Base-by-base conservation (phyloP, 2,797 vertebrate species). In the Cheirogaleus major region DNA sequence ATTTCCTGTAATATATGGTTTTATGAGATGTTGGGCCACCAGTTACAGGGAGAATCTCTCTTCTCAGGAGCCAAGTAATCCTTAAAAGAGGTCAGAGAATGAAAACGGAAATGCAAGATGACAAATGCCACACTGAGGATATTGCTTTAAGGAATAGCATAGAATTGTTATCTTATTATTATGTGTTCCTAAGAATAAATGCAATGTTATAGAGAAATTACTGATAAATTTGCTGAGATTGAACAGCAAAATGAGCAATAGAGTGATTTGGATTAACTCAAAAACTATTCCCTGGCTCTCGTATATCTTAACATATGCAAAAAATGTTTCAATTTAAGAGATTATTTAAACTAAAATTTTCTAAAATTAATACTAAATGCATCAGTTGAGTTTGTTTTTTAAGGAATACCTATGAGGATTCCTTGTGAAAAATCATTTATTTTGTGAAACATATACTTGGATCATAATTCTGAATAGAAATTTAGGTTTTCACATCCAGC, bases 351-450 rank as follows among this genome's bases (percentile, higher is more conserved):
- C 9, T 23, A 87, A 30, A 27, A 11, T 93, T 91, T 52, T 30
- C 45, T 30, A 45, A 7, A 65, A 59, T 81, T 84, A 48, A 73
- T 79, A 81, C 35, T 25, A 91, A 91, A 82, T 23, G 0, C 1
- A 57, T 45, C 25, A 41, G 17, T 65, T 89, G 76, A 43, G 10
- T 92, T 93, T 69, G 8, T 30, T 41, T 79, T 72, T 82, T 70
- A 94, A 80, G 45, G 22, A 50, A 61, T 43, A 38, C 14, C 22
- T 57, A 25, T 1, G 5, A 4, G 4, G 30, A 59, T 63, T 73
- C 38, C 35, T 85, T 84, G 23, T 78, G n/a, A 75, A 93, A 93
- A 96, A 17, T 32, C 9, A 89, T 30, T 79, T 69, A 92, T 52
- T 83, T 72, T 15, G 9, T 41, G 90, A 87, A 81, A 23, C 13